Evolutionary conservation across 2,113 vertebrate species (phyloP), one percentile per base, ranked within the genome.

Genomic region (Orthochromis indermauri): DNA sequence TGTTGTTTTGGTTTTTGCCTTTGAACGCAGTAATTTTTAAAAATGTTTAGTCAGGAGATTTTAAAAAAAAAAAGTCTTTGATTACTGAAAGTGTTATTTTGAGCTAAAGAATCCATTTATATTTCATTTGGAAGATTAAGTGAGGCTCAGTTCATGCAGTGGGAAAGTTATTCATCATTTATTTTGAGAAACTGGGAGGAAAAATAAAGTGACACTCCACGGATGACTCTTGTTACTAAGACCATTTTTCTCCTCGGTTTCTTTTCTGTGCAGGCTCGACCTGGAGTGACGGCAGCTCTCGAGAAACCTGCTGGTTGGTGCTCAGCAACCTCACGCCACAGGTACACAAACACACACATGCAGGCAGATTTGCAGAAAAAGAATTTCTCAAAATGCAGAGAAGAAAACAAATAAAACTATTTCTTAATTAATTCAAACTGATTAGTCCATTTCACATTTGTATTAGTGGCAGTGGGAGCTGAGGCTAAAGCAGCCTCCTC

Each of bases 281-380:
- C 84, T 99, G 99, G 99, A 99, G 99, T 94, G 99, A 99, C 82
- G 97, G 98, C 94, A 97, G 97, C 90, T 97, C 98, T 94, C 97
- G 98, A 94, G 97, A 98, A 94, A 99, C 98, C 97, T 99, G 98
- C 95, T 99, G 99, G 99, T 96, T 99, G 97, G 97, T 99, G 97
- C 98, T 99, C 96, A 98, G 98, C 94, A 99, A 99, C 97, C 98
- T 99, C 95, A 99, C 99, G 93, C 99, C 99, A 89, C 99, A 99
- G 99, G 99, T 99, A 97, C 90, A 91, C 79, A 80, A 7, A 55
- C n/a, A 53, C 31, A 19, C 73, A 76, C 24, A 76, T 19, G 9
- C 16, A 76, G 1, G 45, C 16, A 78, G 26, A 49, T 47, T 5
- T 55, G n/a, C 49, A 42, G 9, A 33, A 28, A 83, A 82, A 19